These are phyloP conservation scores for Mus minutoides DNA, from an alignment of 2,797 vertebrate species.

Conservation along the genomic window DNA sequence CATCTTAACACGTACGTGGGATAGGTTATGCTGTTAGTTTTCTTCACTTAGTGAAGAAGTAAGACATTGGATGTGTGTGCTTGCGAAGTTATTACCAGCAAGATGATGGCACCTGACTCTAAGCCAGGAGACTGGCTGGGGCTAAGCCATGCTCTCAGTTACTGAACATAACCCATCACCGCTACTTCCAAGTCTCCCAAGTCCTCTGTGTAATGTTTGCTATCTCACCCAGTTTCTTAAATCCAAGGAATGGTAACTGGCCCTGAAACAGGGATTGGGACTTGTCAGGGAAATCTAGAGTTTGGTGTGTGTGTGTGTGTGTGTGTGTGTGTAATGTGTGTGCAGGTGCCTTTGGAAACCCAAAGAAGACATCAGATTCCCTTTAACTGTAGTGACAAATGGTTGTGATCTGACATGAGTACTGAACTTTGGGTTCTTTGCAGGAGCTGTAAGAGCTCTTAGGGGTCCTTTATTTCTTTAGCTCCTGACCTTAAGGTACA, in stretches of 20 bases:
- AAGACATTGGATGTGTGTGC: neutral
- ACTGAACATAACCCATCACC: neutral
- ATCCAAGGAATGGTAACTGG: neutral
- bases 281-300: neutral
- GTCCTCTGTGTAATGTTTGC: neutral
- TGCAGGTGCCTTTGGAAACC: neutral
- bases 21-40: neutral
- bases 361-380: neutral
- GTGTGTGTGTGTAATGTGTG: neutral
- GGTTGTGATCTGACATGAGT: neutral
- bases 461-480: neutral
- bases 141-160: neutral
- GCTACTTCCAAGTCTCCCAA: too few relatives aligned
- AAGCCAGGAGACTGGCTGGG: neutral
- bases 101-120: neutral
- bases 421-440: neutral
- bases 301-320: neutral
- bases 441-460: neutral
- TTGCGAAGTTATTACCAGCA: neutral
- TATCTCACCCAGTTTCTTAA: neutral
- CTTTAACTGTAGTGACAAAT: neutral
- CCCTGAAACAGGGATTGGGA: neutral
- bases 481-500: neutral
- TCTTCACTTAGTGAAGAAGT: neutral
- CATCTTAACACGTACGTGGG: neutral